Evolutionary conservation across 2,113 vertebrate species (phyloP).

Genomic region (Heteronetta atricapilla): DNA sequence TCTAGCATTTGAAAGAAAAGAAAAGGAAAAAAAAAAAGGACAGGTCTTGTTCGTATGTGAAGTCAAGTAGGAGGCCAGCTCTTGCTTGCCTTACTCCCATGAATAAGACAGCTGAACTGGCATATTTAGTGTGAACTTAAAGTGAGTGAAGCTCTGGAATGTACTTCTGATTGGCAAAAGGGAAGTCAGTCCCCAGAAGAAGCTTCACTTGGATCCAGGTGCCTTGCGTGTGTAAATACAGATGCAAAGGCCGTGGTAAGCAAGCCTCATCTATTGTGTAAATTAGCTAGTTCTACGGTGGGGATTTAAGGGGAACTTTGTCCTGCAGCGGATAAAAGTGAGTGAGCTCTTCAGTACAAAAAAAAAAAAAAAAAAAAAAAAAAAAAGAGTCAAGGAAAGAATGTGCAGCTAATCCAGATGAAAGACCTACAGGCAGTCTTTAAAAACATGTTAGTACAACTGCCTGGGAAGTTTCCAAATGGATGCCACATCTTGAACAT

Average conservation of each 20-base stretch:
- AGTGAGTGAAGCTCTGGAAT: constrained; percentile 48
- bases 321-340: constrained; percentile 34
- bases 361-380: constrained; percentile 4
- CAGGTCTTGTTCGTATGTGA: not conserved
- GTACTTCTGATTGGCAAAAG: constrained; percentile 14
- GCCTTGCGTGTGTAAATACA: constrained; percentile 39
- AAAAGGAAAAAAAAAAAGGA: not conserved
- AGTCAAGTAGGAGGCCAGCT: not conserved
- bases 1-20: not conserved
- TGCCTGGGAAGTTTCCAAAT: constrained; percentile 63
- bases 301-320: constrained; percentile 55
- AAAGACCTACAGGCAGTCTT: constrained; percentile 66
- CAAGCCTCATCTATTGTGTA: constrained; percentile 51
- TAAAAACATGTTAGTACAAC: constrained; percentile 67
- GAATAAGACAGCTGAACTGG: constrained; percentile 5
- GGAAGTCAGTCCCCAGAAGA: constrained; percentile 34
- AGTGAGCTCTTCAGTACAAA: constrained; percentile 26
- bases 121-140: constrained; percentile 41
- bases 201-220: constrained; percentile 39
- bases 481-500: constrained; percentile 61
- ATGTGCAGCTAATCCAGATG: constrained; percentile 68
- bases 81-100: constrained; percentile 4
- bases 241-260: constrained; percentile 39
- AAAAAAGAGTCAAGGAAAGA: constrained; percentile 46
- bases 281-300: constrained; percentile 36